Evolutionary conservation across 2,888 invertebrate species (phyloP).

Genomic region (Caenorhabditis imperialis): DNA sequence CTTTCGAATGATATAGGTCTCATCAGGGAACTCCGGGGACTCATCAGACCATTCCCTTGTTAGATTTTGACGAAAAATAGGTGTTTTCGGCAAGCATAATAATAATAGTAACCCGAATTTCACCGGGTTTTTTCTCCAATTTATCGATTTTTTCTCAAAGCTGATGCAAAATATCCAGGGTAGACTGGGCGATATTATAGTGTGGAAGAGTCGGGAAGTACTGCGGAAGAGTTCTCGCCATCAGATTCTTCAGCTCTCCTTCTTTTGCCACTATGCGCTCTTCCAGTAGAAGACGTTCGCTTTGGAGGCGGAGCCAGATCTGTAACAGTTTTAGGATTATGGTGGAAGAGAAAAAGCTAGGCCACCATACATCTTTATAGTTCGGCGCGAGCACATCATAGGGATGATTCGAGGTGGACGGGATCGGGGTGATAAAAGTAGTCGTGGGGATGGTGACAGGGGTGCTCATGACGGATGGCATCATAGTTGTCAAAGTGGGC

Average conservation of each 20-base stretch:
- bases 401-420: constrained; percentile 6
- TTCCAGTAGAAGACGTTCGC: constrained; percentile 41
- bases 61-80: no score
- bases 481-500: neutral
- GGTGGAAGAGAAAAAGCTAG: neutral
- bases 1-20: no score
- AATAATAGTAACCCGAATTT: no score
- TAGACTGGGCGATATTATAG: neutral
- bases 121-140: no score
- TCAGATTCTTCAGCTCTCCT: constrained; percentile 43
- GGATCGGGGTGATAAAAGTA: constrained; percentile 12
- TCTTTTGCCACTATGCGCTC: constrained; percentile 41
- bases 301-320: constrained; percentile 56
- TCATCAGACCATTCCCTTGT: no score
- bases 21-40: no score
- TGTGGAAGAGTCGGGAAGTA: constrained; percentile 4
- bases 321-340: no score
- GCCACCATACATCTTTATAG: constrained; percentile 39
- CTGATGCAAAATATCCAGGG: no score
- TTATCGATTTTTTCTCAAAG: no score
- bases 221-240: constrained; percentile 15
- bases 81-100: no score
- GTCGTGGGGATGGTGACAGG: neutral
- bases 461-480: neutral
- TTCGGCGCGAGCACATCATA: constrained; percentile 34